These are phyloP conservation scores for Tiaroga cobitis DNA, from an alignment of 2,797 vertebrate genomes.

Conservation along the genomic window DNA sequence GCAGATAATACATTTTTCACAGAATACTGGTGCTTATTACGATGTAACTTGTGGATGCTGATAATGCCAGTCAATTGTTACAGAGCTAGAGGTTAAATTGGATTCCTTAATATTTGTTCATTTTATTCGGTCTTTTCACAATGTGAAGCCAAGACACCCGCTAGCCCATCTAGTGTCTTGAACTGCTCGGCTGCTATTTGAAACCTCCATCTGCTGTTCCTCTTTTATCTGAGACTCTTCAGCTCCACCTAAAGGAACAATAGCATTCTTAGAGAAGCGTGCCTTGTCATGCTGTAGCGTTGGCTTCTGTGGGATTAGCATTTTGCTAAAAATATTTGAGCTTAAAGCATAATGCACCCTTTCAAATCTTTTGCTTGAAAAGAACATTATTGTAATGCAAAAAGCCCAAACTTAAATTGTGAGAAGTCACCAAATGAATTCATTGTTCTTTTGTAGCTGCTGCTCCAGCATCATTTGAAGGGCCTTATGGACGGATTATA, in stretches of 20 bases:
- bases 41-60: background rate
- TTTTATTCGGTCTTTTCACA: background rate
- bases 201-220: constrained; percentile 32
- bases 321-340: background rate
- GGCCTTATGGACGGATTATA: constrained; percentile 88
- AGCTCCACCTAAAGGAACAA: background rate
- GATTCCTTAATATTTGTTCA: background rate
- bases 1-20: background rate
- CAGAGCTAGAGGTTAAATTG: background rate
- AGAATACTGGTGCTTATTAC: background rate
- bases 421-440: background rate
- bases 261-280: background rate
- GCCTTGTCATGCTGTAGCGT: background rate
- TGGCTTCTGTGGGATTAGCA: background rate
- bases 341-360: background rate
- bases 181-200: constrained; percentile 17
- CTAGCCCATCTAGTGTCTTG: background rate
- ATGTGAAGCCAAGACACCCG: background rate
- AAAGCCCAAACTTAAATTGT: background rate
- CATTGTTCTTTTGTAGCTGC: constrained; percentile 72
- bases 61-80: background rate
- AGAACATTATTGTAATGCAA: background rate
- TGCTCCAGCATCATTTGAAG: constrained; percentile 93
- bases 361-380: background rate
- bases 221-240: background rate